These are phyloP conservation scores for Engystomops pustulosus DNA, from an alignment of 2,113 vertebrate genomes.

Conservation along the genomic window DNA sequence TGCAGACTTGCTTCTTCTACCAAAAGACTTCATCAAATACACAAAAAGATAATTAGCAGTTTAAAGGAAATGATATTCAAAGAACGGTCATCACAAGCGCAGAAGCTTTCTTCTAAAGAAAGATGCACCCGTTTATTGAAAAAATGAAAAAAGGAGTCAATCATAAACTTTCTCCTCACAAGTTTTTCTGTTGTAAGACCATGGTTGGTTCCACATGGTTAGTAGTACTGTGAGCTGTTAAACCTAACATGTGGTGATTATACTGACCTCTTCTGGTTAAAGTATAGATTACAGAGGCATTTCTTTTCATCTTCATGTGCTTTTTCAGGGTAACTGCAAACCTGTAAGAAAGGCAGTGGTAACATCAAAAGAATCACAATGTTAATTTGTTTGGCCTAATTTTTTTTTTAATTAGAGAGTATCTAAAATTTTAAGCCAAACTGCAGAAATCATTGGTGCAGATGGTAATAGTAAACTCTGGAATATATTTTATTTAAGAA, in stretches of 20 bases:
- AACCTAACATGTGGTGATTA: constrained; percentile 38
- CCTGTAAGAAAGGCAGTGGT: neutral
- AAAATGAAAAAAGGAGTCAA: neutral
- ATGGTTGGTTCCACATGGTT: constrained; percentile 14
- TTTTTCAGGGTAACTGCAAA: neutral
- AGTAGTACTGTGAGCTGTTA: neutral
- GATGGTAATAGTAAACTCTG: too few relatives aligned
- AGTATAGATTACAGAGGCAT: accelerated
- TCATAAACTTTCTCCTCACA: neutral
- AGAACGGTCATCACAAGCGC: neutral
- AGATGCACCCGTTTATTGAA: neutral
- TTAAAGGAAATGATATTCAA: neutral
- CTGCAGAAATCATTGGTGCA: too few relatives aligned
- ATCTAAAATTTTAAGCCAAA: too few relatives aligned
- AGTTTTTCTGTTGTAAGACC: neutral
- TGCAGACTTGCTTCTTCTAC: too few relatives aligned
- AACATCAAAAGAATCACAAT: neutral
- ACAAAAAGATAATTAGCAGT: too few relatives aligned
- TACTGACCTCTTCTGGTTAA: constrained; percentile 63
- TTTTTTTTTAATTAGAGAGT: too few relatives aligned
- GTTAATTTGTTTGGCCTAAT: neutral
- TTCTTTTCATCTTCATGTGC: neutral
- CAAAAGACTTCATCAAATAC: neutral
- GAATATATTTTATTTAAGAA: too few relatives aligned
- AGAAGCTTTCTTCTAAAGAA: neutral